Evolutionary conservation across 2,797 vertebrate species (phyloP), one percentile per base, ranked within the genome.

Genomic region (Eulemur mongoz): DNA sequence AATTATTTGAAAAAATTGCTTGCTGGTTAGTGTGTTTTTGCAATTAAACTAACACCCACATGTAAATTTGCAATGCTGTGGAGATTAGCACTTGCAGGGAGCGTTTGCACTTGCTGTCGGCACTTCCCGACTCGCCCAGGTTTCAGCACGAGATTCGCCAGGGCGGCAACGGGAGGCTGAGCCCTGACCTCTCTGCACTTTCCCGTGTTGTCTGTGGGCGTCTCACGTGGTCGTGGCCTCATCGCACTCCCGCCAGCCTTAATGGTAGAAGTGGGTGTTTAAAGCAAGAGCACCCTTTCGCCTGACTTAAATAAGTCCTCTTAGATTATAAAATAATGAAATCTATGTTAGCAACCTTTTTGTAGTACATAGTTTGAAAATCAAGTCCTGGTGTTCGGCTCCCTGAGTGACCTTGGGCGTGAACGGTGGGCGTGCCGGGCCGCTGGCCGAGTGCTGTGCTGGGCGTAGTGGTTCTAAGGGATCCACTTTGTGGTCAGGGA

Each of bases 1-100:
- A 98, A 98, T 98, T 98, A 96, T 98, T 97, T 96, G 54, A 80
- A 93, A 95, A 78, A 94, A 43, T 78, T 32, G 86, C 40, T 61
- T 83, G 45, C n/a, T 61, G 35, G 3, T 95, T 94, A 94, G 92
- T 35, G 30, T n/a, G 32, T 83, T 61, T 70, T 93, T 92, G 32
- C 91, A 97, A 96, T 93, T 96, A 93, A 95, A 94, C 2, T 52
- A 93, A 97, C 73, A 88, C 90, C 48, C 75, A 43, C 38, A 2
- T 40, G 89, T 38, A 90, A n/a, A 4, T 59, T 17, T 89, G 69
- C 95, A 76, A 82, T 81, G 92, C 4, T 1, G 40, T 25, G 85
- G 57, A 0, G 18, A 27, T 65, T 82, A 4, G 76, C 38, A 22
- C 96, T 95, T 78, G 67, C 30, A 7, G 38, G 5, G 82, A 93